Evolutionary conservation across 2,797 vertebrate species (phyloP).

Genomic region (Bothrops alternatus): DNA sequence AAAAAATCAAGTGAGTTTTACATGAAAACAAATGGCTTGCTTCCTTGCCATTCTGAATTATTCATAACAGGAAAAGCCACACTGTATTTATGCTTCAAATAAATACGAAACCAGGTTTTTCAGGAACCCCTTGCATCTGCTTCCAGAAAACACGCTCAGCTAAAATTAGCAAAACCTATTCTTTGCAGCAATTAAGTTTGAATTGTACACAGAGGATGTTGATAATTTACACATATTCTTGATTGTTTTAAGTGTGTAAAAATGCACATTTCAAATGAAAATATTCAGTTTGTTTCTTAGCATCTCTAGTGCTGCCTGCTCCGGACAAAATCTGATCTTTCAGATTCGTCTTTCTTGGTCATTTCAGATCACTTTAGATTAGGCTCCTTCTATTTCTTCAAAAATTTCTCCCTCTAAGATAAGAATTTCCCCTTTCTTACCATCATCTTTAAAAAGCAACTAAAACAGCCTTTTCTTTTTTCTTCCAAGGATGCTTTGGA

Average conservation of each 20-base stretch:
- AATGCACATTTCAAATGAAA: not conserved
- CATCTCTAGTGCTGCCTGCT: not conserved
- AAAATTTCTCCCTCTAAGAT: not conserved
- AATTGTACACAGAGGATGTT: not conserved
- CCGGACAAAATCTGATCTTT: not conserved
- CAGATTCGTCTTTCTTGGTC: not conserved
- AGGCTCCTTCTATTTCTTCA: not conserved
- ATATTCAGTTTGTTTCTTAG: not conserved
- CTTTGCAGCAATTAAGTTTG: not conserved
- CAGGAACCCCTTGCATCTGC: not conserved
- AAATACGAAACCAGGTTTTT: conserved; percentile 8
- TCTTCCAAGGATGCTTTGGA: not conserved
- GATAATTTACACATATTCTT: not conserved
- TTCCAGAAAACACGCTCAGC: conserved; percentile 4
- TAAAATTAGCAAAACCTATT: not conserved
- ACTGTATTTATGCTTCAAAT: not conserved
- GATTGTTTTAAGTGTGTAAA: not conserved
- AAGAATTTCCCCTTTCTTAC: not conserved
- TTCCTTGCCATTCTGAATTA: conserved; percentile 31
- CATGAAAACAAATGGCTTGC: conserved; percentile 28
- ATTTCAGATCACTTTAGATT: not conserved
- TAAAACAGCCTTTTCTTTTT: not conserved
- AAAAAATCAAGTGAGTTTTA: not conserved
- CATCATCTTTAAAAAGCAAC: not conserved
- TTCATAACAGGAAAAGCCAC: not conserved